These are phyloP conservation scores for Eurosta solidaginis DNA, from an alignment of 1,140 invertebrate species.

Conservation along the genomic window DNA sequence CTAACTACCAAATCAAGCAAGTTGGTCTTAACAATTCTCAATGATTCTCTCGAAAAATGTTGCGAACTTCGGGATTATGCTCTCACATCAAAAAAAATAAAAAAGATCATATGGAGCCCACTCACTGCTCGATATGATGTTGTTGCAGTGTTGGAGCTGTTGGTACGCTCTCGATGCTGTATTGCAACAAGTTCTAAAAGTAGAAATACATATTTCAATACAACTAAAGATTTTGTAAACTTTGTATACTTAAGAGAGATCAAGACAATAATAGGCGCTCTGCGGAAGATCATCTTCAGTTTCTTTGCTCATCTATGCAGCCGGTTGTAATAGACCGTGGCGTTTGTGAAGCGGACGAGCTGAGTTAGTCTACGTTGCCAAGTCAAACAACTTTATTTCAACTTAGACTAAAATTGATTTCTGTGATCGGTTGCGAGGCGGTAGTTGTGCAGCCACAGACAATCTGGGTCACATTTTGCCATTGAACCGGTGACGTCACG, in stretches of 20 bases:
- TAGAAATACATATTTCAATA: neutral
- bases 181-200: conserved; percentile 15
- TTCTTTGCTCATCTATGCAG: neutral
- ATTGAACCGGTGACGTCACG: conserved; percentile 61
- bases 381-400: neutral
- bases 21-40: no score
- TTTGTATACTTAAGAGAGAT: neutral
- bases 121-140: no score
- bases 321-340: neutral
- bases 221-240: neutral
- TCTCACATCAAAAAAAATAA: neutral
- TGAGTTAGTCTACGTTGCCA: neutral
- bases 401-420: neutral
- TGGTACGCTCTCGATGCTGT: neutral
- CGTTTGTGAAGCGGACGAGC: neutral
- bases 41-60: no score
- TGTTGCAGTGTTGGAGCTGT: neutral
- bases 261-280: neutral
- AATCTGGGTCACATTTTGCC: conserved; percentile 61
- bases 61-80: neutral
- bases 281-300: neutral
- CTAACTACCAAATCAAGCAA: no score
- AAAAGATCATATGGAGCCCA: neutral
- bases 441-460: conserved; percentile 54
- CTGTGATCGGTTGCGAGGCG: neutral